phyloP scores from a whole-genome alignment of 2,888 invertebrate species.

The Mimachlamys varia region DNA sequence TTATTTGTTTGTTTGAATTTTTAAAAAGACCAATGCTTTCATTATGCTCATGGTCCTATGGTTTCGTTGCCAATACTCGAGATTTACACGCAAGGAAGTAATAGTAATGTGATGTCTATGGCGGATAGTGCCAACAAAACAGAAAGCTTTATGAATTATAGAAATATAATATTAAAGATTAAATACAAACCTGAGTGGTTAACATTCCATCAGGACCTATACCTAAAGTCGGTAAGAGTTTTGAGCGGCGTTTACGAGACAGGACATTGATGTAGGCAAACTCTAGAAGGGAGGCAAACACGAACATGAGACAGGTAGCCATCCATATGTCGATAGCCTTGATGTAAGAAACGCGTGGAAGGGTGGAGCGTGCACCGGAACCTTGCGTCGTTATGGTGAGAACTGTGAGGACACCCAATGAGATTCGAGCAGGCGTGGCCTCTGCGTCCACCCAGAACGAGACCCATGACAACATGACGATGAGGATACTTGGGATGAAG shows the following conservation, averaged over 20 bases:
- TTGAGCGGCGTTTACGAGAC: constrained; percentile 37
- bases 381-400: constrained; percentile 76
- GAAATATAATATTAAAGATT: no score
- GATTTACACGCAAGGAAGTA: no score
- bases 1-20: no score
- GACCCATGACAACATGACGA: constrained; percentile 86
- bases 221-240: neutral
- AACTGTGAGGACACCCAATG: constrained; percentile 68
- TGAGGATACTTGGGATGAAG: constrained; percentile 83
- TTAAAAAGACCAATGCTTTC: no score
- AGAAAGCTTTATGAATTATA: neutral
- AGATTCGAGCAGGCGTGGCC: constrained; percentile 72
- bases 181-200: neutral
- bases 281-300: constrained; percentile 55
- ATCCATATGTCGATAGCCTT: constrained; percentile 65
- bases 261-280: constrained; percentile 57
- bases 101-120: no score
- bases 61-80: no score
- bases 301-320: constrained; percentile 55
- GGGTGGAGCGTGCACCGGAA: constrained; percentile 66
- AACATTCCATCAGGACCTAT: neutral
- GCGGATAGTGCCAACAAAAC: no score
- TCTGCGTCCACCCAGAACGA: constrained; percentile 83
- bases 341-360: constrained; percentile 73
- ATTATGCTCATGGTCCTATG: no score